Evolutionary conservation across 1,140 invertebrate genomes (phyloP).

Genomic region (Hyphantria cunea): DNA sequence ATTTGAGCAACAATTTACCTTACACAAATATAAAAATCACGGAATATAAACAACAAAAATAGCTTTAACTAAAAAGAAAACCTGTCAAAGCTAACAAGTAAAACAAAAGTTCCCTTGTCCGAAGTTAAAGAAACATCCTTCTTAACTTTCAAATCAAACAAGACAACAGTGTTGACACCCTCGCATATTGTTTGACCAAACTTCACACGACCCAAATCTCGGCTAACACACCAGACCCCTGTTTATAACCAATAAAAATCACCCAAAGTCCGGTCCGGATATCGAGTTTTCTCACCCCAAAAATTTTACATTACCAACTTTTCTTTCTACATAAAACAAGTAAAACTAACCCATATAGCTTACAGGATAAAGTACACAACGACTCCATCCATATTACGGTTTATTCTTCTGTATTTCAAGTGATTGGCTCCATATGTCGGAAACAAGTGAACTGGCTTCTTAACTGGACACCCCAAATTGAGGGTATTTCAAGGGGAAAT

Average conservation of each 20-base stretch:
- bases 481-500: slow-evolving; percentile 61
- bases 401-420: slow-evolving; percentile 45
- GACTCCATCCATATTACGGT: slow-evolving; percentile 11
- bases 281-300: slow-evolving; percentile 68
- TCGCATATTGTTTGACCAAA: slow-evolving; percentile 57
- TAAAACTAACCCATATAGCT: slow-evolving; percentile 35
- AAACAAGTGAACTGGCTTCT: slow-evolving; percentile 70
- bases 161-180: slow-evolving; percentile 44
- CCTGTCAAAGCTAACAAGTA: background rate
- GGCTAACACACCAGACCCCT: slow-evolving; percentile 57
- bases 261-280: slow-evolving; percentile 68
- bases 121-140: slow-evolving; percentile 40
- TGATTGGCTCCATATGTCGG: slow-evolving; percentile 70
- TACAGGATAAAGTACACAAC: slow-evolving; percentile 14
- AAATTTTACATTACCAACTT: slow-evolving; percentile 47
- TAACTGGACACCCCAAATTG: slow-evolving; percentile 74
- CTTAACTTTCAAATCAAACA: slow-evolving; percentile 53
- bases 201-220: slow-evolving; percentile 53
- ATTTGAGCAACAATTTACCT: too few relatives aligned
- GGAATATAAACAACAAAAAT: too few relatives aligned
- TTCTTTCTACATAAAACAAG: background rate
- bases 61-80: background rate
- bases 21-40: too few relatives aligned
- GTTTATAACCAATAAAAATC: slow-evolving; percentile 73
- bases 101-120: slow-evolving; percentile 12